Percentiles rank a stretch among this genome's conserved stretches.
These are phyloP conservation scores for Cygnus buccinator DNA, from an alignment of 2,113 vertebrate species.

Conservation along the genomic window DNA sequence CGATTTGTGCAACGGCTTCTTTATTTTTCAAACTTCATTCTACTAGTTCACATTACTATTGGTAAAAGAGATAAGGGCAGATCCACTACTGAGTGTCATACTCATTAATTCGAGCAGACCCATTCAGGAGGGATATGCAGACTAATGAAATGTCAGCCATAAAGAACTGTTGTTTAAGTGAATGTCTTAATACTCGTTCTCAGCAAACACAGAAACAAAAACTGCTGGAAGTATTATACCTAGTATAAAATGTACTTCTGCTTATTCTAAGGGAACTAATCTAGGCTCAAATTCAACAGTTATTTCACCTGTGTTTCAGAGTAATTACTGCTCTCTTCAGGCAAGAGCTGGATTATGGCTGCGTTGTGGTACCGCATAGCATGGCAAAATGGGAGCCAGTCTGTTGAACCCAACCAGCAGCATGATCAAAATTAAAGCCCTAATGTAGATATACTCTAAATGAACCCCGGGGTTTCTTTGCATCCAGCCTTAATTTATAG, in stretches of 20 bases:
- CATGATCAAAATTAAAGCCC: background rate
- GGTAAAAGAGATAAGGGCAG: background rate
- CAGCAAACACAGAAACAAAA: background rate
- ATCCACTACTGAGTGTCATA: background rate
- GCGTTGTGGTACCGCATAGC: background rate
- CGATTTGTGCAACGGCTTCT: background rate
- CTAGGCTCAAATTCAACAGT: background rate
- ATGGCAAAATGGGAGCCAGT: fast-evolving
- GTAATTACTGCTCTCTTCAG: background rate
- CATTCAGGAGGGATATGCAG: background rate
- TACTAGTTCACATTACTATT: background rate
- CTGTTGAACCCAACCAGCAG: background rate
- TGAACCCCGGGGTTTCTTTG: background rate
- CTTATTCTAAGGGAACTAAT: background rate
- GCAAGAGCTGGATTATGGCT: background rate
- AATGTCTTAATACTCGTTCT: background rate
- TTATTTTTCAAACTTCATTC: background rate
- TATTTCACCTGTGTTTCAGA: background rate
- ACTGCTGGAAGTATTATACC: background rate
- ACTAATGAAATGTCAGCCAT: background rate
- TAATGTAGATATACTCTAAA: background rate
- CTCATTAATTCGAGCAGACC: background rate
- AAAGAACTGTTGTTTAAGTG: background rate
- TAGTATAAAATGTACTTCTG: fast-evolving
- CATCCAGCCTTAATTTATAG: background rate